Evolutionary conservation across 2,888 invertebrate genomes (phyloP).

Genomic region (Heteropelma amictum): DNA sequence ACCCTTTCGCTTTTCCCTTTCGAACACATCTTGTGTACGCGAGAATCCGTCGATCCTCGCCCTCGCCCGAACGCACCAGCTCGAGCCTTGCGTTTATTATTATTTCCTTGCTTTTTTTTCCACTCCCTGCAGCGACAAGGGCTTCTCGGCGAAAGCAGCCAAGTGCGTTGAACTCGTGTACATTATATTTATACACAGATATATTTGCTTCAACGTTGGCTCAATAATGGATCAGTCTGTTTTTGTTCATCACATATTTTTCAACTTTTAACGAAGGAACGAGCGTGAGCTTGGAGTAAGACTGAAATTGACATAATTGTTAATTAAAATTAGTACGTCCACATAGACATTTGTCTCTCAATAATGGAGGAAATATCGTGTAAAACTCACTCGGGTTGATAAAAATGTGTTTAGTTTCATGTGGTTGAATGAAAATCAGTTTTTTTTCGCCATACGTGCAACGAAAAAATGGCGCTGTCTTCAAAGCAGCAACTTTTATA

Average conservation of each 20-base stretch:
- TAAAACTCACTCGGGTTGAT: not conserved
- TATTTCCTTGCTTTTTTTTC: not conserved
- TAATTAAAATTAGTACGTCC: too few relatives aligned
- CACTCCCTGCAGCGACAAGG: conserved; percentile 19
- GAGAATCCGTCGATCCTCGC: conserved; percentile 21
- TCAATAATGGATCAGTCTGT: conserved; percentile 38
- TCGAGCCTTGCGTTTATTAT: not conserved
- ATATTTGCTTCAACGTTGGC: conserved; percentile 18
- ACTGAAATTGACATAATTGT: too few relatives aligned
- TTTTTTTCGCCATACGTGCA: not conserved
- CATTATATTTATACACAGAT: too few relatives aligned
- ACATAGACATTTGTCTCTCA: not conserved
- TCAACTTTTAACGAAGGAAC: too few relatives aligned
- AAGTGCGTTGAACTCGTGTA: conserved; percentile 8
- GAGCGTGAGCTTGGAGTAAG: too few relatives aligned
- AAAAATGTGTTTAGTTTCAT: too few relatives aligned
- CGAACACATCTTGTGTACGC: conserved; percentile 13
- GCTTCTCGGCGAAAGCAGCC: conserved; percentile 36
- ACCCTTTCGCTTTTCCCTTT: conserved; percentile 46
- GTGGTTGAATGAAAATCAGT: too few relatives aligned
- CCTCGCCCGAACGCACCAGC: too few relatives aligned
- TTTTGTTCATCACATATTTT: not conserved
- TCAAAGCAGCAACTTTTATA: conserved; percentile 15
- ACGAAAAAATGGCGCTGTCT: not conserved
- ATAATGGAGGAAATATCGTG: not conserved